Conservation (phyloP, 2,797 vertebrate species). For the Mionectes olivaceus region DNA sequence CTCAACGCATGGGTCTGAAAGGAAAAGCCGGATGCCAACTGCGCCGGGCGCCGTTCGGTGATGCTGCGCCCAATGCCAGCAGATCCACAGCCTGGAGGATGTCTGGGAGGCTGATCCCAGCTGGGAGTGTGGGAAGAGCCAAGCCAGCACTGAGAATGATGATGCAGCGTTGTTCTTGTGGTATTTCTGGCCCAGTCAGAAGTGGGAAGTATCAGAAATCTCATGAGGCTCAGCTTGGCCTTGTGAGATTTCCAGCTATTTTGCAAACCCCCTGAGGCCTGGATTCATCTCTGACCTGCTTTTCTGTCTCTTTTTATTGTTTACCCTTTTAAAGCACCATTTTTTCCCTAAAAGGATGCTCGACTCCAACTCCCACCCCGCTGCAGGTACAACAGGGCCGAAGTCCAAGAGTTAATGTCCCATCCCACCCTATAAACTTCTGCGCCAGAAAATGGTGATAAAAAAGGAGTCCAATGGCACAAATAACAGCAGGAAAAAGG, state of each 20-base stretch:
- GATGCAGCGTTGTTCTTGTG: constrained; percentile 69
- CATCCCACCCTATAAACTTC: not conserved
- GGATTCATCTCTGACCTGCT: not conserved
- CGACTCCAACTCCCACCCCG: accelerated
- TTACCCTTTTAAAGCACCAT: not conserved
- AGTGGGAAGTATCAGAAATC: constrained; percentile 71
- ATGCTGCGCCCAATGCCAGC: accelerated
- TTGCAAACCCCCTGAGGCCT: not conserved
- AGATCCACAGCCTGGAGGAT: not conserved
- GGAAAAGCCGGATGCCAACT: not conserved
- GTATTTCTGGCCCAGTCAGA: constrained; percentile 69
- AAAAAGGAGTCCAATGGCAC: not conserved
- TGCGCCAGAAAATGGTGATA: not conserved
- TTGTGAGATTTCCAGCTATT: constrained; percentile 63
- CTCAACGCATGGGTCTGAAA: accelerated
- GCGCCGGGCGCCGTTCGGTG: accelerated
- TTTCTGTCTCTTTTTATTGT: not conserved
- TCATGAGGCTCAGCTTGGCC: constrained; percentile 31
- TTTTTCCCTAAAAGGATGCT: not conserved
- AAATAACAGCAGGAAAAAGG: not conserved
- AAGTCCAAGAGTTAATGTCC: not conserved
- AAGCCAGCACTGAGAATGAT: constrained; percentile 46
- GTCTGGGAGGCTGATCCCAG: constrained; percentile 1
- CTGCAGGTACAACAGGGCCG: accelerated
- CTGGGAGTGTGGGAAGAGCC: constrained; percentile 45